phyloP scores from a whole-genome alignment of 2,113 vertebrate species.

The Dipodomys ordii region DNA sequence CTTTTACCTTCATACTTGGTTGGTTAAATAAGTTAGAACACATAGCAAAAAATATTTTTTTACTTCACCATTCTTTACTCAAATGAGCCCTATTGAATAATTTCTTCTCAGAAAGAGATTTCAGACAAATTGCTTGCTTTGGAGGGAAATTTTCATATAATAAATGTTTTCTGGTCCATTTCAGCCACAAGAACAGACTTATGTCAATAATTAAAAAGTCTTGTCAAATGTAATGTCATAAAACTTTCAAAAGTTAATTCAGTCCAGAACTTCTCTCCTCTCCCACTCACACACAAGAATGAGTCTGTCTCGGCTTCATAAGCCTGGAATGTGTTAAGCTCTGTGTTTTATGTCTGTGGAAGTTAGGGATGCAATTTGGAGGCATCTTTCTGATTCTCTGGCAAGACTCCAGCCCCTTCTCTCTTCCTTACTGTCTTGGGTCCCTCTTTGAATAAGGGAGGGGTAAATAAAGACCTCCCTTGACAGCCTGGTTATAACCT shows the following conservation, averaged over 20 bases:
- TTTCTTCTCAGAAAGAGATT: slow-evolving; percentile 62
- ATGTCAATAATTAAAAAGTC: slow-evolving; percentile 69
- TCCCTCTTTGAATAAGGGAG: background rate
- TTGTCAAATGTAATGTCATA: slow-evolving; percentile 54
- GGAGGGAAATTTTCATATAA: slow-evolving; percentile 39
- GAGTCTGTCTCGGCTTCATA: background rate
- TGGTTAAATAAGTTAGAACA: slow-evolving; percentile 48
- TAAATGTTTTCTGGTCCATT: slow-evolving; percentile 57
- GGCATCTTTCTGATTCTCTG: background rate
- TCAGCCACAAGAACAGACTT: slow-evolving; percentile 51
- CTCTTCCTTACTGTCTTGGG: background rate
- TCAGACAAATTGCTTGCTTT: slow-evolving; percentile 38
- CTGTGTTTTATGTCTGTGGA: background rate
- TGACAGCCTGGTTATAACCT: background rate
- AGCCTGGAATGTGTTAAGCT: background rate
- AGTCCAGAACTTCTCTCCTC: background rate
- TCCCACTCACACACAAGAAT: background rate
- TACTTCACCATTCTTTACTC: slow-evolving; percentile 32
- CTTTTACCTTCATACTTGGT: slow-evolving; percentile 23
- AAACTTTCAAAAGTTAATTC: slow-evolving; percentile 43
- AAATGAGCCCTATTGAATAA: slow-evolving; percentile 39
- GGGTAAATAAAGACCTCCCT: background rate
- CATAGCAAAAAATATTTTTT: slow-evolving; percentile 28
- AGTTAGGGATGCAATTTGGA: accelerated
- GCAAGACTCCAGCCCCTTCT: background rate